These are phyloP conservation scores for Drosophila pseudoananassae DNA, from an alignment of 1,140 invertebrate genomes.

Conservation along the genomic window DNA sequence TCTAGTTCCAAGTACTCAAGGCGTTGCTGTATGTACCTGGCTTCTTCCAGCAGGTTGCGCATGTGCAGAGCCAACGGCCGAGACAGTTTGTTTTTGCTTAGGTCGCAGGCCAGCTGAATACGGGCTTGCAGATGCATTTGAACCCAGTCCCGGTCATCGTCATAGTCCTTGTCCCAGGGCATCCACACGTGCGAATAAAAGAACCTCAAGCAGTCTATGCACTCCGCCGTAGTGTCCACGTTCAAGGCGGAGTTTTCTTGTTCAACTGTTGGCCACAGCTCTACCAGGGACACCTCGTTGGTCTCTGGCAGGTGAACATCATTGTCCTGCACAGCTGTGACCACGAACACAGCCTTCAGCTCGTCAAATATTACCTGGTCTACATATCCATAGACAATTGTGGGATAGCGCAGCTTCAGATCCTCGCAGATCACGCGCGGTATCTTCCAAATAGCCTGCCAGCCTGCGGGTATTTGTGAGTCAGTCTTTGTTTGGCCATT, in stretches of 20 bases:
- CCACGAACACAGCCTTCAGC: constrained; percentile 85
- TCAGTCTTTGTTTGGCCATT: constrained; percentile 9
- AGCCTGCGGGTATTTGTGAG: constrained; percentile 77
- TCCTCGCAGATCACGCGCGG: constrained; percentile 86
- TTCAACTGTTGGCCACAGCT: constrained; percentile 86
- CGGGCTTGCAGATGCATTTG: constrained; percentile 85
- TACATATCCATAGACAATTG: constrained; percentile 86
- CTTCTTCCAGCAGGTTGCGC: constrained; percentile 86
- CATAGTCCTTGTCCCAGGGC: constrained; percentile 88
- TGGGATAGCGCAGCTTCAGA: constrained; percentile 86
- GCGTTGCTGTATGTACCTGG: constrained; percentile 85
- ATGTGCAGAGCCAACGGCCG: constrained; percentile 85
- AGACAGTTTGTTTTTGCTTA: constrained; percentile 84
- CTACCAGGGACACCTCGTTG: constrained; percentile 85
- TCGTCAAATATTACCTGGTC: constrained; percentile 85
- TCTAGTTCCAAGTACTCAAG: constrained; percentile 85
- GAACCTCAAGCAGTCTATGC: constrained; percentile 86
- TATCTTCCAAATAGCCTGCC: constrained; percentile 88
- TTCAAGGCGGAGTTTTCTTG: constrained; percentile 85
- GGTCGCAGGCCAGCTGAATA: constrained; percentile 86
- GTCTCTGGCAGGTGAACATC: constrained; percentile 86
- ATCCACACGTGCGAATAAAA: constrained; percentile 87
- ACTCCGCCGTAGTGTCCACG: constrained; percentile 84
- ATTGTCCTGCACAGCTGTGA: constrained; percentile 86
- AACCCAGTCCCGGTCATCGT: constrained; percentile 86